phyloP scores from a whole-genome alignment of 2,888 invertebrate genomes.

The Brassicogethes aeneus region DNA sequence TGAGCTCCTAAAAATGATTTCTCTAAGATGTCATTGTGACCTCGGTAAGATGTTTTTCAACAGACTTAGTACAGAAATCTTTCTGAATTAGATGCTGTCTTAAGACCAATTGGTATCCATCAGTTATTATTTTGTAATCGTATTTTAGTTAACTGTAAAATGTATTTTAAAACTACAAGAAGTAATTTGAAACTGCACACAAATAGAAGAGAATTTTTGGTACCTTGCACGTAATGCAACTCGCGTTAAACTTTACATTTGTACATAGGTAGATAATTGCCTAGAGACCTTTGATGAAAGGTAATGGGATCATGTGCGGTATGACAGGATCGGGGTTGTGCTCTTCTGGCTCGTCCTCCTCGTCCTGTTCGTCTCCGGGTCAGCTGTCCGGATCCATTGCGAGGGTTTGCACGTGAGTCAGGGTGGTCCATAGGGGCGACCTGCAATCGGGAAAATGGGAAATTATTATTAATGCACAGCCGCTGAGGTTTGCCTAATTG shows the following conservation, averaged over 20 bases:
- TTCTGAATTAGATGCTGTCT: too few species aligned
- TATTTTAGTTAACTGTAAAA: background rate
- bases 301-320: constrained; percentile 35
- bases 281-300: constrained; percentile 29
- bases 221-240: too few species aligned
- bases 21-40: too few species aligned
- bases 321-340: constrained; percentile 28
- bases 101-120: too few species aligned
- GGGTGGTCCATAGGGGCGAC: constrained; percentile 73
- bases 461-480: too few species aligned
- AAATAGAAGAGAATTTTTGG: background rate
- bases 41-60: too few species aligned
- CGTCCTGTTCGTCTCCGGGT: constrained; percentile 24
- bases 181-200: background rate
- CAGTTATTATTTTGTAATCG: too few species aligned
- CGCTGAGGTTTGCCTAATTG: too few species aligned
- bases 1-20: too few species aligned
- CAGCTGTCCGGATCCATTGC: constrained; percentile 34
- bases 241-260: background rate
- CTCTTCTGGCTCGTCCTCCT: constrained; percentile 21
- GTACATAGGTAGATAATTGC: background rate
- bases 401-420: constrained; percentile 60
- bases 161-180: constrained; percentile 1
- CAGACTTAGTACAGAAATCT: too few species aligned
- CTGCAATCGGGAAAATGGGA: too few species aligned